Conservation (phyloP, 2,888 invertebrate genomes). For the Trimorus sp. region DNA sequence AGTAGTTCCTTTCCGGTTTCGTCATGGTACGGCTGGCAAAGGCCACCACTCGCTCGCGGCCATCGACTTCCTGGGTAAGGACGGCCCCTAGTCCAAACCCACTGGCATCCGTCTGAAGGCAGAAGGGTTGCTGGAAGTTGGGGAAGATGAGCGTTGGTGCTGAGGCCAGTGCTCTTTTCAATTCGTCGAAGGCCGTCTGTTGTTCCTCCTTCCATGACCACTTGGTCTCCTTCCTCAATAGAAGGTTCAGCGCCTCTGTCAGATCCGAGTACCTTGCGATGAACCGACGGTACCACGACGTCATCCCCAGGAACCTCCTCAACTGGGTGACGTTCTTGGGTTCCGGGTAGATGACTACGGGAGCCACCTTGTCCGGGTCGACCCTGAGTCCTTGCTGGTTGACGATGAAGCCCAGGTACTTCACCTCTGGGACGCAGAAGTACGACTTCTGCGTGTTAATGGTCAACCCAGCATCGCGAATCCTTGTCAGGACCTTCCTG, state of each 20-base stretch:
- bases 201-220: not conserved
- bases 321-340: not conserved
- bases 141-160: not conserved
- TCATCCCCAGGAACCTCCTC: not conserved
- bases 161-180: not conserved
- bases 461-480: not conserved
- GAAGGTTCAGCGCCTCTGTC: not conserved
- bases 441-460: not conserved
- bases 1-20: slow-evolving; percentile 7
- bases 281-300: not conserved
- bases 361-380: not conserved
- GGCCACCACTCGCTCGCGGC: not conserved
- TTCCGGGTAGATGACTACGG: not conserved
- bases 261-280: not conserved
- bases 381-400: not conserved
- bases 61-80: not conserved
- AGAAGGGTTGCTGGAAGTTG: not conserved
- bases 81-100: no score
- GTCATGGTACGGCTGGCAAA: slow-evolving; percentile 12
- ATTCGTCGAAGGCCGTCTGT: not conserved
- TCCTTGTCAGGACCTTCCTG: not conserved
- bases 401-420: not conserved
- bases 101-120: not conserved
- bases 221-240: not conserved
- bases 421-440: not conserved